phyloP scores from a whole-genome alignment of 2,888 invertebrate species.

The Drosophila pegasa region DNA sequence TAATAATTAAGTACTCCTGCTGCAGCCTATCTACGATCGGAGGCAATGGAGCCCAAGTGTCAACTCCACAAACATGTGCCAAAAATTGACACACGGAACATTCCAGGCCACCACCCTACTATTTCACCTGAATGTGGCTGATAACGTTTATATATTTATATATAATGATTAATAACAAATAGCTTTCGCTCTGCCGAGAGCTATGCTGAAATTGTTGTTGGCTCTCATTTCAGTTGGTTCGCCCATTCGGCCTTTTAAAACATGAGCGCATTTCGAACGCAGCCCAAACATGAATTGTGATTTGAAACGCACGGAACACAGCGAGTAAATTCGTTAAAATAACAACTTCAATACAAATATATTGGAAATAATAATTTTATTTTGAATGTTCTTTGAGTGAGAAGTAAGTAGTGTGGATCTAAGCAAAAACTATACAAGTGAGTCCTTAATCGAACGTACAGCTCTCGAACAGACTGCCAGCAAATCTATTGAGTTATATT shows the following conservation, averaged over 20 bases:
- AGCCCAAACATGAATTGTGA: slow-evolving; percentile 13
- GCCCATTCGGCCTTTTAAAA: slow-evolving; percentile 20
- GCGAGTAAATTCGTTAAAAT: slow-evolving; percentile 1
- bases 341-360: background rate
- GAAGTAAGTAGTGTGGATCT: slow-evolving; percentile 32
- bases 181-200: slow-evolving; percentile 6
- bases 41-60: slow-evolving; percentile 17
- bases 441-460: background rate
- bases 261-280: no score
- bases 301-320: slow-evolving; percentile 7
- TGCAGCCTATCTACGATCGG: slow-evolving; percentile 56
- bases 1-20: slow-evolving; percentile 68
- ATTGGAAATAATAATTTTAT: background rate
- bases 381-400: slow-evolving; percentile 29
- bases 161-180: slow-evolving; percentile 36
- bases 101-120: background rate
- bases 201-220: slow-evolving; percentile 11
- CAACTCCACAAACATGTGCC: slow-evolving; percentile 27
- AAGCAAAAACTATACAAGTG: background rate
- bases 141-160: slow-evolving; percentile 12
- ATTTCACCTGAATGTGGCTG: slow-evolving; percentile 15
- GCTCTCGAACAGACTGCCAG: background rate
- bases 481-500: no score
- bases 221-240: slow-evolving; percentile 7
- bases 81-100: slow-evolving; percentile 14